phyloP scores from a whole-genome alignment of 2,797 vertebrate genomes.

The Sebastiscus albofasciatus region DNA sequence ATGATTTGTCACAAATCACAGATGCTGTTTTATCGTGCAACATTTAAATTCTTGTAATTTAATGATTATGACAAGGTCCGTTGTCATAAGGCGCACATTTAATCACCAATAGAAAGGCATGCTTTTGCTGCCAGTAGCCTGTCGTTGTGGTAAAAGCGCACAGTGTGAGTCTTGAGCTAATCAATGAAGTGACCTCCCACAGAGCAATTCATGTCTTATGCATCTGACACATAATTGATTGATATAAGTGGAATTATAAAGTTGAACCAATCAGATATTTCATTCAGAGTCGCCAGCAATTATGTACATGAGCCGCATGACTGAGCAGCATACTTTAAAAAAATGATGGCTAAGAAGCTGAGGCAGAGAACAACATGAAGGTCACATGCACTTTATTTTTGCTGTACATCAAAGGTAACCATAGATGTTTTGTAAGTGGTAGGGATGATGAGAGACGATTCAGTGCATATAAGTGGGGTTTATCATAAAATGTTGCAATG shows the following conservation, averaged over 20 bases:
- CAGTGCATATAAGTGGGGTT: neutral
- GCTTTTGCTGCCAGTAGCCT: constrained; percentile 22
- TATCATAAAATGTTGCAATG: neutral
- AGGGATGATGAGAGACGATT: neutral
- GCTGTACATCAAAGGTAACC: constrained; percentile 6
- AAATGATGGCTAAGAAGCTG: constrained; percentile 25
- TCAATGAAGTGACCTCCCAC: constrained; percentile 68
- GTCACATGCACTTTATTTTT: neutral
- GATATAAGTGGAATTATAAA: constrained; percentile 72
- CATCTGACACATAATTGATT: constrained; percentile 74
- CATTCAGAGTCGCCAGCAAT: constrained; percentile 30
- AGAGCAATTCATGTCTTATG: constrained; percentile 60
- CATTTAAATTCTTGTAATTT: constrained; percentile 33
- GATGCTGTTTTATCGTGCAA: constrained; percentile 25
- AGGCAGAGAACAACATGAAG: constrained; percentile 21
- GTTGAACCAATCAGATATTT: constrained; percentile 67
- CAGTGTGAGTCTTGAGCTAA: constrained; percentile 36
- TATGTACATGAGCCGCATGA: constrained; percentile 26
- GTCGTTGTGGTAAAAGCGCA: constrained; percentile 41
- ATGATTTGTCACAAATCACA: neutral
- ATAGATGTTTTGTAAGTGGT: constrained; percentile 6
- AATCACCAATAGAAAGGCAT: constrained; percentile 32
- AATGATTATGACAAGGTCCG: constrained; percentile 36
- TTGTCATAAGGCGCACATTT: constrained; percentile 52
- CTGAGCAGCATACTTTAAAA: constrained; percentile 18